Conservation (phyloP, 1,140 invertebrate genomes). For the Euschistus heros region DNA sequence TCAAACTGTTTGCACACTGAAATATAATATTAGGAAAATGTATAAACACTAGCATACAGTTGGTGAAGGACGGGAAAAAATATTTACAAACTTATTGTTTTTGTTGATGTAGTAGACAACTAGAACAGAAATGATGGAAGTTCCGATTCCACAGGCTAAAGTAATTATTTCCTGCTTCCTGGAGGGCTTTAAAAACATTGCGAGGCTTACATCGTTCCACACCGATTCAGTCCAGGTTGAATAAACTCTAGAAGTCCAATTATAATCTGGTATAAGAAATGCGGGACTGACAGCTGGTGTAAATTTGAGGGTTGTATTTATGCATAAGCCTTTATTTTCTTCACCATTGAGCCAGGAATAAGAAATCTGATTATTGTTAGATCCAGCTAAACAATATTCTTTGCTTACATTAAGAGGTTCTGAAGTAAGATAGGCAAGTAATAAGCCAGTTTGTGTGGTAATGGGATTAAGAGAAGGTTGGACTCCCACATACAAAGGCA, state of each 20-base stretch:
- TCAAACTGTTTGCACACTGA: too few relatives aligned
- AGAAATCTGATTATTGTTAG: neutral
- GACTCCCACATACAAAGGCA: conserved; percentile 50
- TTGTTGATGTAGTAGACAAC: neutral
- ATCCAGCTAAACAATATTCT: conserved; percentile 14
- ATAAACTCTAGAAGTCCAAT: conserved; percentile 64
- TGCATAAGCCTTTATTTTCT: conserved; percentile 57
- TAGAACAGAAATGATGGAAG: conserved; percentile 44
- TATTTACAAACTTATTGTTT: conserved; percentile 2
- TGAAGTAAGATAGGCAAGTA: conserved; percentile 22
- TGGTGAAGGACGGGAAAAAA: neutral
- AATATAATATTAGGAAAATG: too few relatives aligned
- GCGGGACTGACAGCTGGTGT: conserved; percentile 68
- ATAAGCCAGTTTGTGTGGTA: conserved; percentile 41
- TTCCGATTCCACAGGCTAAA: conserved; percentile 48
- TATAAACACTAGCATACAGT: neutral
- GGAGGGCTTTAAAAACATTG: conserved; percentile 73
- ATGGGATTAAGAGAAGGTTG: conserved; percentile 35
- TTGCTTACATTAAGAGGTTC: neutral
- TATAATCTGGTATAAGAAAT: conserved; percentile 62
- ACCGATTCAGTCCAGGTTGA: conserved; percentile 88
- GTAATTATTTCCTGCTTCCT: conserved; percentile 52
- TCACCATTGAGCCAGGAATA: conserved; percentile 37
- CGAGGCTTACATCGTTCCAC: conserved; percentile 60
- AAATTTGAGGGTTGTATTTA: conserved; percentile 60